Evolutionary conservation across 2,888 invertebrate genomes (phyloP).

Genomic region (Nezara viridula): DNA sequence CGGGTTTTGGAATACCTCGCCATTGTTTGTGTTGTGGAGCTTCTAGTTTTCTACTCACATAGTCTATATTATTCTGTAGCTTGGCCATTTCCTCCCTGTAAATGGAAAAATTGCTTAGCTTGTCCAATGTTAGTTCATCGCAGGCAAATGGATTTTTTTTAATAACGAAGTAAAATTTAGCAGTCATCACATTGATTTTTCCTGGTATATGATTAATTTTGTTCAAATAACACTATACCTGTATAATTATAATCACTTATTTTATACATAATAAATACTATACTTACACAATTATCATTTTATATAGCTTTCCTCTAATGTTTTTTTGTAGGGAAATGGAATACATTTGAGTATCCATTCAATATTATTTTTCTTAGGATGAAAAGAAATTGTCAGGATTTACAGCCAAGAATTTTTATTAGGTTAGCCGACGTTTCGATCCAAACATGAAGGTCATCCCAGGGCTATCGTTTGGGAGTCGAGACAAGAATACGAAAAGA

Average conservation of each 20-base stretch:
- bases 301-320: no score
- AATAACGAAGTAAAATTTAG: background rate
- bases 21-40: constrained; percentile 66
- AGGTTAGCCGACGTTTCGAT: no score
- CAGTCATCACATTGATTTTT: background rate
- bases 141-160: background rate
- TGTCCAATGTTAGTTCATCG: background rate
- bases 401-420: no score
- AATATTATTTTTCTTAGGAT: no score
- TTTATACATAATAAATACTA: background rate
- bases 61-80: constrained; percentile 85
- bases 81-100: constrained; percentile 83
- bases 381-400: no score
- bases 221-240: no score
- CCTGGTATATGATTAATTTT: background rate
- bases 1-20: constrained; percentile 65
- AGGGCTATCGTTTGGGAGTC: no score
- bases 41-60: constrained; percentile 71
- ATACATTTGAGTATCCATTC: no score
- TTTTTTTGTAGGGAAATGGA: no score
- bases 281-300: background rate
- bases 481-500: no score
- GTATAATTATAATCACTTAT: no score
- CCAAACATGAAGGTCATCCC: no score
- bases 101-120: constrained; percentile 64